These are phyloP conservation scores for Nannobrachium achirus DNA, from an alignment of 2,113 vertebrate species.

Conservation along the genomic window DNA sequence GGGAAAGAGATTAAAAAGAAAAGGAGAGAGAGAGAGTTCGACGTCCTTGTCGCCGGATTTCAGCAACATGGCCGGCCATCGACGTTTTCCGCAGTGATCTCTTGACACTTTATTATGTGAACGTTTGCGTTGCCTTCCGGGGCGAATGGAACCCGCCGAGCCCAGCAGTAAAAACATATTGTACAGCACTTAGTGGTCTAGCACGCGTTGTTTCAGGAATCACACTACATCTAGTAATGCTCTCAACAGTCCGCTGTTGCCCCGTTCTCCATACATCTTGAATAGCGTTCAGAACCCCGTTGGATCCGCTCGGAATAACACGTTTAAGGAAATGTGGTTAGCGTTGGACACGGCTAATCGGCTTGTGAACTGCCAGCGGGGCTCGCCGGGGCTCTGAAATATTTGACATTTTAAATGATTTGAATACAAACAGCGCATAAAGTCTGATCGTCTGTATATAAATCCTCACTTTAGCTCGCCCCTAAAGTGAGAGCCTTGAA, in stretches of 20 bases:
- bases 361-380: conserved; percentile 61
- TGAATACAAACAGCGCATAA: conserved; percentile 62
- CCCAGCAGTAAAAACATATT: neutral
- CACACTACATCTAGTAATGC: conserved; percentile 38
- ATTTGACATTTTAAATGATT: conserved; percentile 64
- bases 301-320: conserved; percentile 43
- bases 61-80: conserved; percentile 39
- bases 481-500: conserved; percentile 56
- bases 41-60: conserved; percentile 56
- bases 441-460: conserved; percentile 57
- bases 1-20: conserved; percentile 55
- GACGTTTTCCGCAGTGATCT: conserved; percentile 32
- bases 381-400: conserved; percentile 46
- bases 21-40: conserved; percentile 25
- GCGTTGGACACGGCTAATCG: conserved; percentile 61
- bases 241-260: conserved; percentile 51
- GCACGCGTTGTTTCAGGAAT: conserved; percentile 3
- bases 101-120: conserved; percentile 57
- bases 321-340: conserved; percentile 55
- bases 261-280: conserved; percentile 50
- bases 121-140: conserved; percentile 29
- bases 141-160: conserved; percentile 32
- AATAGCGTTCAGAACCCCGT: conserved; percentile 46
- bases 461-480: conserved; percentile 54
- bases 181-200: conserved; percentile 8